These are phyloP conservation scores for Elephas maximus DNA, from an alignment of 2,113 vertebrate species.

Conservation along the genomic window DNA sequence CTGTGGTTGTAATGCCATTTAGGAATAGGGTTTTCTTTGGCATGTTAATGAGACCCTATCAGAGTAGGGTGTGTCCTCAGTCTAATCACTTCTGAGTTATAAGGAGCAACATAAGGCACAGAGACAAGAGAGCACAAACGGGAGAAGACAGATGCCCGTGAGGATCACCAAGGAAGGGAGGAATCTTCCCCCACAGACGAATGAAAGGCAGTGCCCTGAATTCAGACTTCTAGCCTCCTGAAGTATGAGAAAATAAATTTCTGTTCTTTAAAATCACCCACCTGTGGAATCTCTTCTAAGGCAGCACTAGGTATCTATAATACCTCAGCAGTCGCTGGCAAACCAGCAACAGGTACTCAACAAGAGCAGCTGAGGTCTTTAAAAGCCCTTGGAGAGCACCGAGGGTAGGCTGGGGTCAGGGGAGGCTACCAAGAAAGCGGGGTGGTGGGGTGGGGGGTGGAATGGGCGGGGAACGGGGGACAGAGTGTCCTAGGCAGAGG, in stretches of 20 bases:
- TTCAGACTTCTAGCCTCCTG: background rate
- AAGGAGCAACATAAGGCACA: too few species aligned
- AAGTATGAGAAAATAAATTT: background rate
- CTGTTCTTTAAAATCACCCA: background rate
- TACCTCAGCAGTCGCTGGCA: background rate
- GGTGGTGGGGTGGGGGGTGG: background rate
- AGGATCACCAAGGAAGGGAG: too few species aligned
- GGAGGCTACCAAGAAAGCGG: background rate
- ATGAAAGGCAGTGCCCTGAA: too few species aligned
- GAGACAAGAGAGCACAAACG: too few species aligned
- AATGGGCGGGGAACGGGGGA: background rate
- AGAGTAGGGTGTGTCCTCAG: too few species aligned
- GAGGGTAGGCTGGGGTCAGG: too few species aligned
- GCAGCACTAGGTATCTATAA: background rate
- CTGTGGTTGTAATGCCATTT: too few species aligned
- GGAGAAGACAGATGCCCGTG: too few species aligned
- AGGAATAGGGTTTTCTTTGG: too few species aligned
- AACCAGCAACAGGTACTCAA: background rate
- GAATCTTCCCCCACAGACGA: too few species aligned
- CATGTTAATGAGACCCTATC: too few species aligned
- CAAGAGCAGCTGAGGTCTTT: background rate
- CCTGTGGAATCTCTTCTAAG: background rate
- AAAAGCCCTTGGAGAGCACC: background rate
- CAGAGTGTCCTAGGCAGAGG: background rate
- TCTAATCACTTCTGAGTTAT: too few species aligned